Conservation (phyloP, 1,140 invertebrate species). For the Zaprionus ghesquierei region DNA sequence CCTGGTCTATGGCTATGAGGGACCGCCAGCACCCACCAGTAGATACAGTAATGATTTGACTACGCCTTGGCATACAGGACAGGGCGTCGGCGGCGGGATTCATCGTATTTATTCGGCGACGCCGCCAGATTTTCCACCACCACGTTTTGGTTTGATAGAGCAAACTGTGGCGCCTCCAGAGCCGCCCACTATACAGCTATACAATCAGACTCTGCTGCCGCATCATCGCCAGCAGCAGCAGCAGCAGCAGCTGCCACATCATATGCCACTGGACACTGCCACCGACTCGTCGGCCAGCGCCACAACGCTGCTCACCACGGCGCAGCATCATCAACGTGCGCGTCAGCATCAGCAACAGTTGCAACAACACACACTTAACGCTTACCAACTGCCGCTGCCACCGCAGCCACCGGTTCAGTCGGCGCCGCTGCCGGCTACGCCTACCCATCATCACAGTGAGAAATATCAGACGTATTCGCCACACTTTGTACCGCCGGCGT, state of each 20-base stretch:
- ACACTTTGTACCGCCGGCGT: conserved; percentile 52
- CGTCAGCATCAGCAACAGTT: conserved; percentile 55
- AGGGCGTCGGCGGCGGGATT: conserved; percentile 8
- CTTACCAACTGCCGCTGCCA: conserved; percentile 38
- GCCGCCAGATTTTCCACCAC: conserved; percentile 74
- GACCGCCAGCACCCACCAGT: neutral
- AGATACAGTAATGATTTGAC: conserved; percentile 45
- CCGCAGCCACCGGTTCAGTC: conserved; percentile 14
- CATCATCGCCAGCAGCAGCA: conserved; percentile 27
- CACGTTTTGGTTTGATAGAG: conserved; percentile 52
- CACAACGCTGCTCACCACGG: conserved; percentile 34
- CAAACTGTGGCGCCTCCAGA: conserved; percentile 69
- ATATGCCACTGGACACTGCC: conserved; percentile 35
- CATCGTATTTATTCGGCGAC: conserved; percentile 67
- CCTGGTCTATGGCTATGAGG: conserved; percentile 16
- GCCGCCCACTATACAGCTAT: conserved; percentile 63
- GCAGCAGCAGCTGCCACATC: conserved; percentile 27
- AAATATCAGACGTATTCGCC: conserved; percentile 68
- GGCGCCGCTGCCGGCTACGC: conserved; percentile 4
- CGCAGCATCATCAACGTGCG: conserved; percentile 65
- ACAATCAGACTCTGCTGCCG: conserved; percentile 60
- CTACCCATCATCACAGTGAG: conserved; percentile 42
- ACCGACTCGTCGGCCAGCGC: conserved; percentile 28
- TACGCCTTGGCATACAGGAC: conserved; percentile 53
- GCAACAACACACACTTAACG: conserved; percentile 31